Conservation (phyloP, 2,888 invertebrate genomes). For the Psylliodes chrysocephalus region DNA sequence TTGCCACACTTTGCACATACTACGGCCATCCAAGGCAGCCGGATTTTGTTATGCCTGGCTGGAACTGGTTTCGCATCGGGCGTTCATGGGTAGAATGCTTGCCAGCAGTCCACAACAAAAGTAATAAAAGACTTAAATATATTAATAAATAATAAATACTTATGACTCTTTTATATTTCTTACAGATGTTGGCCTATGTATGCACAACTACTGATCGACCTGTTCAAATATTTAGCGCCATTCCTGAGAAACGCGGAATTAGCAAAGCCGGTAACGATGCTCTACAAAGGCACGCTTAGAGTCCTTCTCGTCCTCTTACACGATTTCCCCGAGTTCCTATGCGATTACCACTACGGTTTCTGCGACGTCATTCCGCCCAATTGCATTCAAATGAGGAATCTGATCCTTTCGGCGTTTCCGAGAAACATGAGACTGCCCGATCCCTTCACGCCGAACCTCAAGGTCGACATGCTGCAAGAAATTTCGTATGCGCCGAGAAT, state of each 20-base stretch:
- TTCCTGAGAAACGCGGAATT: constrained; percentile 97
- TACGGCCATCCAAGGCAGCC: constrained; percentile 92
- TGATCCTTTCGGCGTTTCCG: constrained; percentile 97
- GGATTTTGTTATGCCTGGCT: constrained; percentile 99
- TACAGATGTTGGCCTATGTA: constrained; percentile 91
- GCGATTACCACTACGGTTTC: constrained; percentile 99
- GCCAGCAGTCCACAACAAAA: constrained; percentile 92
- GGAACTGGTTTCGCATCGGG: constrained; percentile 95
- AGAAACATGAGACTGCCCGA: constrained; percentile 98
- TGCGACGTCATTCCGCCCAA: constrained; percentile 99
- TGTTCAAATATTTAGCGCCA: constrained; percentile 94
- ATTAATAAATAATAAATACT: background rate
- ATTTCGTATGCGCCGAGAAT: constrained; percentile 90
- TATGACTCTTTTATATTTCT: background rate
- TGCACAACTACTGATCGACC: constrained; percentile 92
- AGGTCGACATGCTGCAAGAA: constrained; percentile 90
- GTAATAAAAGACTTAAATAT: constrained; percentile 46
- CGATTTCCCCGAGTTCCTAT: constrained; percentile 99
- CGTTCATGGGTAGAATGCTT: constrained; percentile 93
- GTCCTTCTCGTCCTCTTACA: constrained; percentile 95
- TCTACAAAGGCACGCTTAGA: constrained; percentile 87
- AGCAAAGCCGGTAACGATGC: constrained; percentile 89
- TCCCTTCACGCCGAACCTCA: constrained; percentile 97
- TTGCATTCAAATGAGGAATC: constrained; percentile 98
- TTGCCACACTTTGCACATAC: constrained; percentile 93